Base-by-base conservation (phyloP, 2,888 invertebrate genomes). In the Ennomos fuscantarius region DNA sequence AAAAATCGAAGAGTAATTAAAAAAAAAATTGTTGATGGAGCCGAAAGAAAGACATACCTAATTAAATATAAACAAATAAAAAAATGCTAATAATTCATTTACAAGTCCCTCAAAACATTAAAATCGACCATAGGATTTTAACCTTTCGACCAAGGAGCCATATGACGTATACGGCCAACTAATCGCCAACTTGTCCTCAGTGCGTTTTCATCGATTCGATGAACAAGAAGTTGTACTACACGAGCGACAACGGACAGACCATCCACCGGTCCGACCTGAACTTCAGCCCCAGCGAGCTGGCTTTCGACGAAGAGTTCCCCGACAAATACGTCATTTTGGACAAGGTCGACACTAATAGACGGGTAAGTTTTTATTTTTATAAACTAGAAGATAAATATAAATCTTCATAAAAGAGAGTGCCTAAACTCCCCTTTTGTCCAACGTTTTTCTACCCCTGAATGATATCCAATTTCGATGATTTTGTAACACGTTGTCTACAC, bases 151-250 rank as follows among this genome's bases (percentile, higher is more conserved):
- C n/a, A n/a, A n/a, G n/a, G n/a, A n/a, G n/a, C n/a, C n/a, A n/a
- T n/a, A n/a, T n/a, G 6, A 24, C 24, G 15, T 24, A 24, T 24
- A 24, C 6, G 24, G 0, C 24, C 1, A 42, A 33, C n/a, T 33
- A 44, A 44, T 12, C 32, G 12, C 31, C 9, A 24, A 9, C 31
- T 46, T 54, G 46, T 40, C 55, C 81, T 62, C 89, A 98, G 97
- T 97, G 96, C 83, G 95, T 98, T 0, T 98, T 98, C 82, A 94
- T 96, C 49, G 98, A 98, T 81, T 93, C 95, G 1, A 90, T 93
- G 37, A 95, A 97, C 80, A 95, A 96, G 74, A 93, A 94, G 65
- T 89, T 97, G 33, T 97, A 95, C 79, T 94, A 95, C 53, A 97
- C 97, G 0, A 93, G 87, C 41, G 94, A 98, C 83, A 95, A 95